Percentiles rank a stretch among this genome's conserved stretches.
phyloP scores from a whole-genome alignment of 2,113 vertebrate genomes.

The Scytalopus superciliaris region DNA sequence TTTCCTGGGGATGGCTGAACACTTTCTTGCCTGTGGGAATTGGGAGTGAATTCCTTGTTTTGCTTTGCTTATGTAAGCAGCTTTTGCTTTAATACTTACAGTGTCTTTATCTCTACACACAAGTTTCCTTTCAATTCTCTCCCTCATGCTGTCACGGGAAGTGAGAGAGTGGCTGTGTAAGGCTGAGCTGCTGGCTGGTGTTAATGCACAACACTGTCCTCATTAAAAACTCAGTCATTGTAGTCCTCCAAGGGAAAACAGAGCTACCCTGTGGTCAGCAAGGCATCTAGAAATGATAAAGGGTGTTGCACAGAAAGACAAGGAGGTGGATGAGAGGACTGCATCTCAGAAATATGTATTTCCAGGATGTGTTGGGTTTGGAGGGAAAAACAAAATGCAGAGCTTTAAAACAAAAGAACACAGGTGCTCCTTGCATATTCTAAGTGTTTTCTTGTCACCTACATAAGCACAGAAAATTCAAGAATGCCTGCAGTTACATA shows the following conservation, averaged over 20 bases:
- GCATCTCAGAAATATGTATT: not conserved
- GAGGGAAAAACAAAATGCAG: not conserved
- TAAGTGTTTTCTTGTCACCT: not conserved
- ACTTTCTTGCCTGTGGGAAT: not conserved
- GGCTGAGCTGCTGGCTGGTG: not conserved
- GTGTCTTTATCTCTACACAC: not conserved
- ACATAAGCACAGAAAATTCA: not conserved
- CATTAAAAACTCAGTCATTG: not conserved
- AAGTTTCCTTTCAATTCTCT: not conserved
- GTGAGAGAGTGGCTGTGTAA: accelerated
- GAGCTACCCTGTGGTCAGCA: not conserved
- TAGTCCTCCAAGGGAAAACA: not conserved
- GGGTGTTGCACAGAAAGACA: not conserved
- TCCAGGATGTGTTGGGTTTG: not conserved
- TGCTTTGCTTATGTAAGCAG: not conserved
- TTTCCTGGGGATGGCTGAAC: not conserved
- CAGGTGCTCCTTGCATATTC: not conserved
- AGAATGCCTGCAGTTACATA: not conserved
- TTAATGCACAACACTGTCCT: not conserved
- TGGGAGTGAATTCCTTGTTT: not conserved
- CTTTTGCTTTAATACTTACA: not conserved
- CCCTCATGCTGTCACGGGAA: accelerated
- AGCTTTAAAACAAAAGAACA: not conserved
- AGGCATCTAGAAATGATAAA: not conserved
- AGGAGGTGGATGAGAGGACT: not conserved